Evolutionary conservation across 2,113 vertebrate species (phyloP).

Genomic region (Colaptes auratus): DNA sequence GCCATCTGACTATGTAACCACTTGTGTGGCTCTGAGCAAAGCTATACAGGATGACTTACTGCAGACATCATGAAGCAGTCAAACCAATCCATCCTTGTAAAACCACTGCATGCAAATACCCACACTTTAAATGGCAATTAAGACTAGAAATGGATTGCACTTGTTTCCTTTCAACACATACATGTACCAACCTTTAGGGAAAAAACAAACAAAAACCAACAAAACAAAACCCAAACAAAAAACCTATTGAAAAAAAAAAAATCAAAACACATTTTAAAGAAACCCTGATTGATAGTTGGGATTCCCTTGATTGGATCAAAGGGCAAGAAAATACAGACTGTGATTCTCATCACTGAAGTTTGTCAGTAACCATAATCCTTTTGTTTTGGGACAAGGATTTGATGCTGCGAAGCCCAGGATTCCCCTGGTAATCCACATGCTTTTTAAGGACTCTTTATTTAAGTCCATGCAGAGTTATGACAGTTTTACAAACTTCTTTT

Average conservation of each 20-base stretch:
- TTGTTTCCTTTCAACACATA: conserved; percentile 38
- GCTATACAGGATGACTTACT: not conserved
- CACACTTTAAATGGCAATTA: conserved; percentile 14
- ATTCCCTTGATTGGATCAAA: not conserved
- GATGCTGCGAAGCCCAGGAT: not conserved
- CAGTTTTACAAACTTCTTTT: not conserved
- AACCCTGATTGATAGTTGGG: not conserved
- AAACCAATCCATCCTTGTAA: not conserved
- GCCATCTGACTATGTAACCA: not conserved
- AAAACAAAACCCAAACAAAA: no score
- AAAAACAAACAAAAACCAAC: not conserved
- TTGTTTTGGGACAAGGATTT: not conserved
- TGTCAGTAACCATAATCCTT: not conserved
- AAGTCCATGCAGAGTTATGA: not conserved
- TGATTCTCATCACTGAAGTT: not conserved
- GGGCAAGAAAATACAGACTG: not conserved
- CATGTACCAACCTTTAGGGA: not conserved
- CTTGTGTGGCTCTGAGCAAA: not conserved
- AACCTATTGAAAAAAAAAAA: no score
- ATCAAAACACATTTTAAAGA: not conserved
- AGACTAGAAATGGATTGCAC: conserved; percentile 49
- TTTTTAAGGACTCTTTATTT: not conserved
- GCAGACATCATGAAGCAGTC: not conserved
- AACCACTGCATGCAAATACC: conserved; percentile 57
- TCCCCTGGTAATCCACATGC: not conserved